Percentiles rank a stretch among this genome's conserved stretches.
Conservation (phyloP, 2,888 invertebrate species). For the Eumerus sabulonum region DNA sequence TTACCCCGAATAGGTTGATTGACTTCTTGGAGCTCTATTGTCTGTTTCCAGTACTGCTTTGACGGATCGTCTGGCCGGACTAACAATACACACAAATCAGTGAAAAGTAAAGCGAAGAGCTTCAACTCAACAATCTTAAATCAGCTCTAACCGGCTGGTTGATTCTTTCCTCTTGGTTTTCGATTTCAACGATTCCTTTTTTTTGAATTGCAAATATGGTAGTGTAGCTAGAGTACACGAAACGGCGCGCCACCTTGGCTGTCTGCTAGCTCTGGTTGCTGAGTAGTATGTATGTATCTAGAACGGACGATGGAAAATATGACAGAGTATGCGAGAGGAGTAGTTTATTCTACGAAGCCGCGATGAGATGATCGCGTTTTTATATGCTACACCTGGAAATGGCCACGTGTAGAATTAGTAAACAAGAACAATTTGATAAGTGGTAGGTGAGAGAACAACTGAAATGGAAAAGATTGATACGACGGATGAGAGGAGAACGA, state of each 20-base stretch:
- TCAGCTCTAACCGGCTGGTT: background rate
- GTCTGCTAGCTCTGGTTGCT: too few species aligned
- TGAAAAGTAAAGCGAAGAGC: slow-evolving; percentile 5
- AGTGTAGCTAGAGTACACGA: slow-evolving; percentile 26
- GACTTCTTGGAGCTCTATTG: slow-evolving; percentile 40
- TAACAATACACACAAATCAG: slow-evolving; percentile 35
- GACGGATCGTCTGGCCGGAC: slow-evolving; percentile 54
- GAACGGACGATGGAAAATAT: slow-evolving; percentile 58
- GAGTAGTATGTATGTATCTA: slow-evolving; percentile 40
- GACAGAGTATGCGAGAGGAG: slow-evolving; percentile 41
- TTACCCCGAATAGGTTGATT: slow-evolving; percentile 27
- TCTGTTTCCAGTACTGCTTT: slow-evolving; percentile 35
- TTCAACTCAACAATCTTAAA: slow-evolving; percentile 37
- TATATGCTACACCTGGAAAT: slow-evolving; percentile 46
- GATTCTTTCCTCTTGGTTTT: too few species aligned
- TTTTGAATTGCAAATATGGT: slow-evolving; percentile 50
- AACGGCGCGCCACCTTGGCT: background rate
- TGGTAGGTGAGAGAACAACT: slow-evolving; percentile 6
- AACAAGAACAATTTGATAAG: slow-evolving; percentile 32
- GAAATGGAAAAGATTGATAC: background rate
- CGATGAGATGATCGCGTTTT: slow-evolving; percentile 39
- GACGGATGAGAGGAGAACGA: background rate
- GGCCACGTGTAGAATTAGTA: slow-evolving; percentile 59
- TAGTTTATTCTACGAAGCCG: slow-evolving; percentile 30
- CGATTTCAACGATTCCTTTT: slow-evolving; percentile 32